Evolutionary conservation across 2,113 vertebrate genomes (phyloP), one percentile per base, ranked within the genome.

Genomic region (Neodontobutis hainanensis): DNA sequence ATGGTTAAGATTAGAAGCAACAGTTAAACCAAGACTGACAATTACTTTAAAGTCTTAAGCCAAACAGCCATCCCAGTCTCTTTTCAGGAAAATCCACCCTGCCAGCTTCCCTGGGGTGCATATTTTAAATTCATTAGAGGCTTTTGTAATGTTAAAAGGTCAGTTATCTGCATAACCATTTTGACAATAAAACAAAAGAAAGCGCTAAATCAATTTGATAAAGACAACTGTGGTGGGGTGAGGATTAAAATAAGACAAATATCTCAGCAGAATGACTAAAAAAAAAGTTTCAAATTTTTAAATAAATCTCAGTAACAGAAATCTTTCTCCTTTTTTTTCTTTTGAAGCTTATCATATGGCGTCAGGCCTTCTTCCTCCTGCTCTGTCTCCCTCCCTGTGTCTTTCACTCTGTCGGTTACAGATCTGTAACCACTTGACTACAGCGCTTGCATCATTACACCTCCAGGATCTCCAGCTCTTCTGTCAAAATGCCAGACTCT

Each of bases 401-500:
- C 60, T 42, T 12, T 76, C 55, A 51, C 38, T 68, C 58, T 72
- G 67, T 67, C 71, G 53, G 34, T 63, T 38, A 51, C 59, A 46
- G 48, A 65, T 55, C 70, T 16, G 5, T 81, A 56, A 73, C 70
- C 72, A 60, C 59, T 76, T 65, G 70, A 82, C 66, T 75, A 52
- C 65, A 78, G 77, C 75, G 61, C 70, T 49, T 45, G 12, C 61
- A 77, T 69, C 61, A 68, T 42, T 58, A 47, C 72, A 70, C 68
- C 68, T 75, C 68, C 60, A 49, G 50, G 44, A 77, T 77, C 71
- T 36, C 55, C 66, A 70, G 64, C 75, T 75, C 16, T 36, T 55
- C 75, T 72, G 65, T 80, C 69, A 83, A 67, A 67, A 90, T 90
- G 89, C 88, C 82, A 70, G 80, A 82, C 46, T 85, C 11, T 36